Base-by-base conservation (phyloP, 2,888 invertebrate genomes). In the Leucozona laternaria region DNA sequence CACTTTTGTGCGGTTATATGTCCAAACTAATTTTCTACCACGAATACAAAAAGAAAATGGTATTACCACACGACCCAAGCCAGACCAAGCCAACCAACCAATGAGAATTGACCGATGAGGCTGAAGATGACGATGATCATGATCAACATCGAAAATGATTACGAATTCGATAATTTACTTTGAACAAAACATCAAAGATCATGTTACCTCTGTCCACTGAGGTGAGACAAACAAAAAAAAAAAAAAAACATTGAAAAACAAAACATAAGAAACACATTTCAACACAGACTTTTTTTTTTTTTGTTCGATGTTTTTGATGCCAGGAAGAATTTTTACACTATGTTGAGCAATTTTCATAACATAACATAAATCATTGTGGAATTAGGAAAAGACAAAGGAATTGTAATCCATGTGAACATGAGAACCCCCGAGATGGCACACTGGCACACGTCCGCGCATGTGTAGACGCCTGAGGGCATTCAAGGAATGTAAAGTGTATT, bases 371-470 rank as follows among this genome's bases (percentile, higher is more conserved):
- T 82, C 60, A 82, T 13, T 73, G 28, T 73, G 28, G 72, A 28
- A 53, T 43, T 45, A 34, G 55, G 25, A 22, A 71, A 58, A 60
- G 25, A 77, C 75, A 75, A 80, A 75, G 70, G 45, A 45, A 64
- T 20, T 73, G 31, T 22, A 48, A 50, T 58, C 11, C 60, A 34
- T 22, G 43, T 50, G 13, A 37, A 37, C 11, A 34, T 22, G n/a
- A 8, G 31, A 25, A 37, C 28, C 28, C 0, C 2, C 31, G 15
- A 64, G 15, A 64, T 60, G 75, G 70, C 80, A 81, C 80, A 76
- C 68, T 60, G 75, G 70, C 80, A 81, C 80, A 76, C 68, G 68
- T 55, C 43, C n/a, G 37, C 75, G 37, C 75, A 76, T 70, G 76
- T 77, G 71, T 66, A 76, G 48, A 55, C 62, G 62, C 68, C 73